phyloP scores from a whole-genome alignment of 2,797 vertebrate genomes.

The Uromys caudimaculatus region DNA sequence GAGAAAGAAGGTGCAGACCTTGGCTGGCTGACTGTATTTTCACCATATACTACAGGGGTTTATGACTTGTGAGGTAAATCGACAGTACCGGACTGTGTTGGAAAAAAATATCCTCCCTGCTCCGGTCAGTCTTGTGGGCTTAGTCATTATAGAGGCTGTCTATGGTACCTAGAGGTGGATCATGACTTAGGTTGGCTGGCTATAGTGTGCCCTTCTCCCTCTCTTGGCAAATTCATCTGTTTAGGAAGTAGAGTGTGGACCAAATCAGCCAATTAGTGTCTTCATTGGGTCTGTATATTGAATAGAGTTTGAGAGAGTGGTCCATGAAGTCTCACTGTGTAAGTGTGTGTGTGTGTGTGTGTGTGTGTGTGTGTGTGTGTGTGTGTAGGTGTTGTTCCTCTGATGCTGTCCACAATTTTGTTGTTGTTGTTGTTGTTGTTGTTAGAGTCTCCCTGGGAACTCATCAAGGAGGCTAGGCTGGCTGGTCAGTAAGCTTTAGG shows the following conservation, averaged over 20 bases:
- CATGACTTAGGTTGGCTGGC: background rate
- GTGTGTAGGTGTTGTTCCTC: background rate
- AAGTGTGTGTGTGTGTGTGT: no score
- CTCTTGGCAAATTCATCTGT: background rate
- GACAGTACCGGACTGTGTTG: background rate
- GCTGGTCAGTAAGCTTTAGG: background rate
- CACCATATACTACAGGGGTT: background rate
- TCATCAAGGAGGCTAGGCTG: background rate
- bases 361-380: background rate
- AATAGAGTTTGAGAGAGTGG: background rate
- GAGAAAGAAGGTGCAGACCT: background rate
- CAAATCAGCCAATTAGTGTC: background rate
- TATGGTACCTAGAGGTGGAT: background rate
- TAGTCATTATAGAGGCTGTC: background rate
- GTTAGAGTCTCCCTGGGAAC: background rate
- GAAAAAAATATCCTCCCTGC: background rate
- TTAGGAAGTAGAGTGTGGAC: background rate
- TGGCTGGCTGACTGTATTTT: background rate
- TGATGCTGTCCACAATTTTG: background rate
- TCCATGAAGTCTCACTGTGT: background rate
- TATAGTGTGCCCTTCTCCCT: background rate
- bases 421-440: background rate
- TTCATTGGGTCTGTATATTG: background rate
- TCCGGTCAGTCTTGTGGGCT: background rate
- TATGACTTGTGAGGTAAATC: background rate